Evolutionary conservation across 2,888 invertebrate genomes (phyloP).

Genomic region (Callimorpha dominula): DNA sequence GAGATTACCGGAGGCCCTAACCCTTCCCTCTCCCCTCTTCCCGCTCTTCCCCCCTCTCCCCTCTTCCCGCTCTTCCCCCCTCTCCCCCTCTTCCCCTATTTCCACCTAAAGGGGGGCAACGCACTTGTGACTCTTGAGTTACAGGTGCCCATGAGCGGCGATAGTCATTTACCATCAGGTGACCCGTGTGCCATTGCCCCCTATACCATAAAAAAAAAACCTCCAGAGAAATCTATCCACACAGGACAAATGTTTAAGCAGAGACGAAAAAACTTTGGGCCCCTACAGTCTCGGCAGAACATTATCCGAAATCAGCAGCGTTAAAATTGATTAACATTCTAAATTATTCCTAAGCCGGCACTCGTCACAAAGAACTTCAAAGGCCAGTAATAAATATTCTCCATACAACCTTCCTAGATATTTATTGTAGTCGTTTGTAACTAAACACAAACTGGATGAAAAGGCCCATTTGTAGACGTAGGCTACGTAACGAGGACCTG

Average conservation of each 20-base stretch:
- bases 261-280: not conserved
- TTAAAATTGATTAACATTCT: not conserved
- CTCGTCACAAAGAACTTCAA: not conserved
- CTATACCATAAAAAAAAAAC: no score
- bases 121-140: no score
- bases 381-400: constrained; percentile 21
- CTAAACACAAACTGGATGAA: constrained; percentile 43
- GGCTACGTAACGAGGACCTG: constrained; percentile 26
- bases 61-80: no score
- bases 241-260: not conserved
- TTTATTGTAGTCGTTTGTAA: constrained; percentile 29
- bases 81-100: no score
- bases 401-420: constrained; percentile 26
- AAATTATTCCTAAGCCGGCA: not conserved
- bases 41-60: no score
- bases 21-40: no score
- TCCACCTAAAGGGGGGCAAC: no score
- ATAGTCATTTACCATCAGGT: no score
- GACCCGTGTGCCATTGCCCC: no score
- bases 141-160: no score
- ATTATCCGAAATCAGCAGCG: not conserved
- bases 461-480: constrained; percentile 34
- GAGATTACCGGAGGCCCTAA: no score
- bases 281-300: not conserved
- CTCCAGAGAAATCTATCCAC: no score